Evolutionary conservation across 2,888 invertebrate genomes (phyloP).

Genomic region (Frankliniella fusca): DNA sequence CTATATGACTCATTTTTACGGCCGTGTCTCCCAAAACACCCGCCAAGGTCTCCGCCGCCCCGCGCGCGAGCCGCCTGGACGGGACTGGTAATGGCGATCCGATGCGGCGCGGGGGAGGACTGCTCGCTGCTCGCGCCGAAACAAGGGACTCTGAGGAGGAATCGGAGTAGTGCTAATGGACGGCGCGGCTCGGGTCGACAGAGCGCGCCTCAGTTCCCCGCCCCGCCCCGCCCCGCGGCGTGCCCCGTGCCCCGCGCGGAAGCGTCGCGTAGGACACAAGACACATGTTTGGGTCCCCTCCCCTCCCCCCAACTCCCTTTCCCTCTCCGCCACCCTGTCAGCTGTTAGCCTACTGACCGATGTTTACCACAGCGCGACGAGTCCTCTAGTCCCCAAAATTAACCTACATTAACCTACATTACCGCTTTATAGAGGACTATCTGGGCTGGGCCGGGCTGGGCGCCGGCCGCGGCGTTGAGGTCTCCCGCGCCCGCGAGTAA

Average conservation of each 20-base stretch:
- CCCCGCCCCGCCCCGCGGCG: too few species aligned
- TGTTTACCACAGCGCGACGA: too few species aligned
- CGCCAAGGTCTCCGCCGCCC: not conserved
- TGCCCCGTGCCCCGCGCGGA: too few species aligned
- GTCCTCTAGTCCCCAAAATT: not conserved
- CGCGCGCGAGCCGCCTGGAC: too few species aligned
- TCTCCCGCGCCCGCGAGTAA: too few species aligned
- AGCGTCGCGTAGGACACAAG: too few species aligned
- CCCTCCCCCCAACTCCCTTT: too few species aligned
- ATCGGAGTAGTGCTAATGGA: not conserved
- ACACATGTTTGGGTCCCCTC: too few species aligned
- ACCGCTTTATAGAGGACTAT: not conserved
- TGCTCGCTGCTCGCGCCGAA: not conserved
- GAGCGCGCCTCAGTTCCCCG: not conserved
- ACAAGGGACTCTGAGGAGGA: not conserved
- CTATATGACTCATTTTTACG: not conserved
- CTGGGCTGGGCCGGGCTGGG: too few species aligned
- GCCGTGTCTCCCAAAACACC: not conserved
- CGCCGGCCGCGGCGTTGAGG: too few species aligned
- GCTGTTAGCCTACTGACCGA: too few species aligned
- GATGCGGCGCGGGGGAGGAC: not conserved
- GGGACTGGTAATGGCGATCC: not conserved
- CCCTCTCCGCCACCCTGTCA: too few species aligned
- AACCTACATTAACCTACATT: constrained; percentile 10
- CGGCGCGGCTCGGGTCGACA: not conserved